Base-by-base conservation (phyloP, 2,113 vertebrate species). In the Varanus salvator region DNA sequence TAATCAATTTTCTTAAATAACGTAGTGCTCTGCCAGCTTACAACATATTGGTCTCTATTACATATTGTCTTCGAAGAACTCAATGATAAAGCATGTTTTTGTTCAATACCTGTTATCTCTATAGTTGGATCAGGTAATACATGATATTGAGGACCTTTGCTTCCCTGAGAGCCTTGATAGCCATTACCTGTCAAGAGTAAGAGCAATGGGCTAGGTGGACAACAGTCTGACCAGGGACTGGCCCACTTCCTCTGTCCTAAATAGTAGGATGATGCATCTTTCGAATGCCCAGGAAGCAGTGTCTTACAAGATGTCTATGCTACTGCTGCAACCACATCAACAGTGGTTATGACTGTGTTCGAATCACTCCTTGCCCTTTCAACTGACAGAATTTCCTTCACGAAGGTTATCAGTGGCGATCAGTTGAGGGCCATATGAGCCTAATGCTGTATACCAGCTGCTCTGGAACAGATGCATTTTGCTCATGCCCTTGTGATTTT, bases 241-340 rank as follows among this genome's bases (percentile, higher is more conserved):
- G 57, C 19, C 21, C 25, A 4, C 19, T 68, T 68, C 19, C 23
- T 68, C 6, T 68, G 66, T 68, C 25, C 66, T 31, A 85, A 74
- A 68, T 85, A 90, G 87, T 44, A 76, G 86, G 91, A 38, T 80
- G 3, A 82, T 81, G 68, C 91, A 52, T 57, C 57, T 92, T 87
- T 89, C 89, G 84, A 90, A 94, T 81, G 91, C 87, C 60, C 8
- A 93, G 87, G 3, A 12, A 44, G 68, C 14, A 6, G 23, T 77
- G 17, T 77, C 75, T 77, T 77, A 38, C 75, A 77, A 77, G 75
- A 14, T 48, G 48, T 77, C 74, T 44, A 44, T 21, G 74, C 74
- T 19, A 44, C 6, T 76, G 34, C 34, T 48, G 74, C 15, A 19
- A 21, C 74, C 74, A 38, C 19, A 38, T 72, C 15, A 19, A 74